Percentiles rank a stretch among this genome's conserved stretches.
Conservation (phyloP, 2,888 invertebrate genomes). For the Drosophila nigritarsus region DNA sequence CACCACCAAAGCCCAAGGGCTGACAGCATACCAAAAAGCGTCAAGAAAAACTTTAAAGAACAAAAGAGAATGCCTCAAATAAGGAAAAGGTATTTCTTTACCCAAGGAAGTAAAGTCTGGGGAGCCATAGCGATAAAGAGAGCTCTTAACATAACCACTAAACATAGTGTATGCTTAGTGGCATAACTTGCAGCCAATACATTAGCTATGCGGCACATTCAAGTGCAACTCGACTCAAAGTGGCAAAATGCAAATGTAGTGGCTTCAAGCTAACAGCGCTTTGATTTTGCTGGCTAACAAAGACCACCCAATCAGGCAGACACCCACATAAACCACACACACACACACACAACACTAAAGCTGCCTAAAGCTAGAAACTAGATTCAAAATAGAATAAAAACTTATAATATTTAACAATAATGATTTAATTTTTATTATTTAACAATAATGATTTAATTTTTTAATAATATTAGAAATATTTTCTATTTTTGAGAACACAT, state of each 20-base stretch:
- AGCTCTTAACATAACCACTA: constrained; percentile 4
- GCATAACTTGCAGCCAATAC: constrained; percentile 25
- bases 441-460: background rate
- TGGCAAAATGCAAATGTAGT: constrained; percentile 43
- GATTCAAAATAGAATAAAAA: background rate
- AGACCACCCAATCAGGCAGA: constrained; percentile 39
- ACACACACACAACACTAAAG: background rate
- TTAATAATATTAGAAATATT: background rate
- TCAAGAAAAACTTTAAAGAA: constrained; percentile 17
- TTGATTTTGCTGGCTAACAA: constrained; percentile 22
- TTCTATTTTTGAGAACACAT: background rate
- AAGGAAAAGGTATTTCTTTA: constrained; percentile 8
- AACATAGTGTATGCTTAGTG: background rate
- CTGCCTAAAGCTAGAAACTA: background rate
- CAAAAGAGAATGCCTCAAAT: background rate
- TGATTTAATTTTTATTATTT: background rate
- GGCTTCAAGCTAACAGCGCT: constrained; percentile 1
- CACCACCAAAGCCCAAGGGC: constrained; percentile 30
- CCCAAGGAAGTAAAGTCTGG: constrained; percentile 10
- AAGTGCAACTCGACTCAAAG: constrained; percentile 28
- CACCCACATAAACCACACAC: constrained; percentile 1
- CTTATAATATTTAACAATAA: too few relatives aligned
- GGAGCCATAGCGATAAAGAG: background rate
- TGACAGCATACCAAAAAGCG: background rate
- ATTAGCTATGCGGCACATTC: constrained; percentile 43